Percentiles rank a stretch among this genome's conserved stretches.
These are phyloP conservation scores for Charadrius vociferus DNA, from an alignment of 2,113 vertebrate genomes.

Conservation along the genomic window DNA sequence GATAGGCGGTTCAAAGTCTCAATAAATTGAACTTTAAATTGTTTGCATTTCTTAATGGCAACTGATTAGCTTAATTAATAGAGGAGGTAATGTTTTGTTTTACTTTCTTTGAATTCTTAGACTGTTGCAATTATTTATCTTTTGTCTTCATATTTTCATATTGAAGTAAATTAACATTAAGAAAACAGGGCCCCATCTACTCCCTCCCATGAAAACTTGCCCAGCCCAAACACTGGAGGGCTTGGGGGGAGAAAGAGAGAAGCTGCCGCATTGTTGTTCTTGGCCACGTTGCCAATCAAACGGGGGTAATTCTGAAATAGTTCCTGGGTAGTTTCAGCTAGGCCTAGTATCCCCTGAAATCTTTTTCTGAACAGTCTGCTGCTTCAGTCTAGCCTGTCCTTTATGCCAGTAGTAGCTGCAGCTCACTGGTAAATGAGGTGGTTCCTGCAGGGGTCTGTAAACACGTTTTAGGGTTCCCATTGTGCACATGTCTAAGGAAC, in stretches of 20 bases:
- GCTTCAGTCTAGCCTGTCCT: background rate
- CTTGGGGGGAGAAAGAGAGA: background rate
- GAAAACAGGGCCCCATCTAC: background rate
- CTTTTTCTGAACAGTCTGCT: background rate
- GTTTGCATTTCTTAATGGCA: slow-evolving; percentile 4
- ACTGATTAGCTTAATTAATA: slow-evolving; percentile 7
- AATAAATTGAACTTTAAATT: slow-evolving; percentile 41
- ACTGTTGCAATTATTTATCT: background rate
- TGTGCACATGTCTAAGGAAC: background rate
- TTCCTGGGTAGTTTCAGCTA: background rate
- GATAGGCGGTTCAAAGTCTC: slow-evolving; percentile 14
- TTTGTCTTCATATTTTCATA: background rate
- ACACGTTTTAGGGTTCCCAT: background rate
- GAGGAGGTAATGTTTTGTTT: background rate
- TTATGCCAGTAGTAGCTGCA: background rate
- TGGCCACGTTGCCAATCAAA: background rate
- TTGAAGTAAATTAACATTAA: background rate
- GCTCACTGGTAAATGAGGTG: background rate
- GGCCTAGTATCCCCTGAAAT: background rate
- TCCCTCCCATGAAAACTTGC: background rate
- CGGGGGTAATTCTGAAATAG: background rate
- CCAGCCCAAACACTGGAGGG: background rate
- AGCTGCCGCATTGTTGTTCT: background rate
- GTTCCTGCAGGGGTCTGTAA: background rate
- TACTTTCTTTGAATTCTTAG: background rate